Conservation (phyloP, 2,797 vertebrate genomes). For the Sternotherus odoratus region DNA sequence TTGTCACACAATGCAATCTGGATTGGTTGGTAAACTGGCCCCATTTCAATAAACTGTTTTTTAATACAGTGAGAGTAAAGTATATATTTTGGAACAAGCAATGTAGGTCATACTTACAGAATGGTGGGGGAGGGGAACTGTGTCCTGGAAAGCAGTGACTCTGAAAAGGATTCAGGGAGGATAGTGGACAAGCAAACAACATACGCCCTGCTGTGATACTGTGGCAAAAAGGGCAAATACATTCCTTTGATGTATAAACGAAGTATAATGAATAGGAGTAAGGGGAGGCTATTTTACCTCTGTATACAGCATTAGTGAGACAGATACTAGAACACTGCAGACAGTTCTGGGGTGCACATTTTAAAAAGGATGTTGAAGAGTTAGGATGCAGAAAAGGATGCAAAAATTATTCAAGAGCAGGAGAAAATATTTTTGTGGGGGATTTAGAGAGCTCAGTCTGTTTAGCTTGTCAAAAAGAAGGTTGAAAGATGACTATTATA, state of each 20-base stretch:
- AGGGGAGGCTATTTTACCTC: background rate
- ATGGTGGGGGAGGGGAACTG: background rate
- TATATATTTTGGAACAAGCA: accelerated
- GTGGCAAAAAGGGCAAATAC: accelerated
- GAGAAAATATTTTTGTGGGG: background rate
- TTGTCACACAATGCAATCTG: background rate
- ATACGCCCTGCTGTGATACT: background rate
- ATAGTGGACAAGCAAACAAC: accelerated
- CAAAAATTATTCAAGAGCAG: background rate
- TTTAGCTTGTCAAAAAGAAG: background rate
- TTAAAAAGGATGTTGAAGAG: accelerated
- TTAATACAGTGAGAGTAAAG: background rate
- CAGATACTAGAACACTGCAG: background rate
- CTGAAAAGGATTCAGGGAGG: background rate
- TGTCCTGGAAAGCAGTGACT: background rate
- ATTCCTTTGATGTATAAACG: background rate
- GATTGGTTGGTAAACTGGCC: background rate
- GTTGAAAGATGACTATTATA: background rate
- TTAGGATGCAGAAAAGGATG: background rate
- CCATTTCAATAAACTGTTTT: background rate
- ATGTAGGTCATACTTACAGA: accelerated
- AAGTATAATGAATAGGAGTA: background rate
- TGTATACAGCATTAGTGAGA: background rate
- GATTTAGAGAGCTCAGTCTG: accelerated
- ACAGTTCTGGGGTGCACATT: background rate